A percentile compares a stretch with the other conserved stretches of the same genome.
Conservation (phyloP, 2,797 vertebrate species). For the Onychomys leucogaster region DNA sequence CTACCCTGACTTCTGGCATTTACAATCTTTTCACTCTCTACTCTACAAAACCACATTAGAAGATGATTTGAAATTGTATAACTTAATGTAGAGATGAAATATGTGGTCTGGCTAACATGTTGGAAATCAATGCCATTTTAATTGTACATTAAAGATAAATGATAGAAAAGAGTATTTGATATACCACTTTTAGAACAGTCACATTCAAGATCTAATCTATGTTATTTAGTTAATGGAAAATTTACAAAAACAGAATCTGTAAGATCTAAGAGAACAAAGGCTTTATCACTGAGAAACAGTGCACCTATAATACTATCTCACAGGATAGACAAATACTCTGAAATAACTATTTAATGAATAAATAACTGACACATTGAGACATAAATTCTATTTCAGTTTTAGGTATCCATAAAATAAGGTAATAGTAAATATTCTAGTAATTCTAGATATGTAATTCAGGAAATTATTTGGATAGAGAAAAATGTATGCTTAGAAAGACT, state of each 20-base stretch:
- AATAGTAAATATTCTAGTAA: not conserved
- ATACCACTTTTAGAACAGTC: not conserved
- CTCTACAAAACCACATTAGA: not conserved
- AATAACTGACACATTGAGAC: not conserved
- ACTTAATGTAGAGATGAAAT: not conserved
- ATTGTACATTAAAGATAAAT: constrained; percentile 12
- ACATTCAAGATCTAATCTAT: not conserved
- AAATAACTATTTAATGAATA: not conserved
- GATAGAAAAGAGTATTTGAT: constrained; percentile 4
- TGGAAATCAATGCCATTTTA: not conserved
- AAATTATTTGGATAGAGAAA: not conserved
- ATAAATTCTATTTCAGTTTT: not conserved
- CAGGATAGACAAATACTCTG: not conserved
- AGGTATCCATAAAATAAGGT: not conserved
- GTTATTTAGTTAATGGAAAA: not conserved
- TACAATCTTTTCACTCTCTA: not conserved
- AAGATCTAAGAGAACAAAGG: not conserved
- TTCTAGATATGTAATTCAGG: not conserved
- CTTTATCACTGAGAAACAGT: not conserved
- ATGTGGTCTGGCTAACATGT: not conserved
- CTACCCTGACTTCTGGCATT: not conserved
- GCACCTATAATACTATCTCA: not conserved
- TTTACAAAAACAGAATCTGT: not conserved
- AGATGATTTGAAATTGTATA: not conserved
- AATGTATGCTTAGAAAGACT: not conserved